Base-by-base conservation (phyloP, 2,113 vertebrate genomes). In the Tragelaphus scriptus region DNA sequence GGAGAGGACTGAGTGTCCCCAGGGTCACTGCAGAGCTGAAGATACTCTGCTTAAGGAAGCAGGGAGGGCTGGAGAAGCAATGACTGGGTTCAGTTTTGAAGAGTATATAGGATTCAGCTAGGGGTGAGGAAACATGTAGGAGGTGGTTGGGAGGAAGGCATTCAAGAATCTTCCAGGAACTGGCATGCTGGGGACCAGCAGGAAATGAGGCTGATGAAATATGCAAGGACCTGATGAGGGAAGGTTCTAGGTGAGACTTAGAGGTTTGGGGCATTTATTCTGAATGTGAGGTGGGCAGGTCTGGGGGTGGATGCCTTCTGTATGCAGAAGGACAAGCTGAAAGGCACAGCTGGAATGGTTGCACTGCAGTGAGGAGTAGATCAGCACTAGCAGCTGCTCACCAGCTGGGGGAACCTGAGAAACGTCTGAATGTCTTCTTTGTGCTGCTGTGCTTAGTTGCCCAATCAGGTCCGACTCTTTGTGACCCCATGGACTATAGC, bases 281-380 rank as follows among this genome's bases (percentile, higher is more conserved):
- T 91, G 85, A 65, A 47, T 26, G 14, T 49, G n/a, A 77, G 71
- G 10, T 23, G 51, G 51, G 36, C n/a, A 55, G 47, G 40, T 30
- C 30, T 40, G 32, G 17, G 82, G 1, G 3, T 26, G 51, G 6
- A 80, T 90, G n/a, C 71, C 85, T 95, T 94, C 71, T 68, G 49
- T 32, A 53, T 47, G 59, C 49, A 91, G 79, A 55, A 23, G 84
- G 97, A 85, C 23, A 77, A 40, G 51, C n/a, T 3, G 5, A 47
- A 65, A n/a, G 51, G 23, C 6, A 1, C 6, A 23, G 55, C 3
- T 71, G 71, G 9, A 32, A 51, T 0, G 56, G 19, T 13, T 32
- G 3, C 30, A 11, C 49, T 10, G 26, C n/a, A 7, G 40, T 2
- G 14, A 40, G 53, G 7, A 5, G 1, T 0, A 53, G 63, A 7